Percentiles rank a stretch among this genome's conserved stretches.
Evolutionary conservation across 2,797 vertebrate genomes (phyloP).

Genomic region (Rhodeus uyekii): DNA sequence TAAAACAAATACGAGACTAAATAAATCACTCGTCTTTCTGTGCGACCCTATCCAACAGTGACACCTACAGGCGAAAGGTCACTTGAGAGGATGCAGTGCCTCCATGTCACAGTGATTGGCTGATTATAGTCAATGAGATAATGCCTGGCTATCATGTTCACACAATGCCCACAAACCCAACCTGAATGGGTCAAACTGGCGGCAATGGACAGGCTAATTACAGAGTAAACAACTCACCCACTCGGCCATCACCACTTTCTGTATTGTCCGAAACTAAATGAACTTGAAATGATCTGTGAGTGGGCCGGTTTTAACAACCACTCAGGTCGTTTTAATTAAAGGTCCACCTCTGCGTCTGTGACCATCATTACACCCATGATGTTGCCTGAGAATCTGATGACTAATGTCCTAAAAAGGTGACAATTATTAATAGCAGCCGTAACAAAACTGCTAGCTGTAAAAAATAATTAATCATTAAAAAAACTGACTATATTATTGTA

Average conservation of each 20-base stretch:
- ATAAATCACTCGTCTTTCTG: not conserved
- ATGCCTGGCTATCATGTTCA: conserved; percentile 21
- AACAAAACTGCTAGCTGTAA: not conserved
- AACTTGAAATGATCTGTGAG: conserved; percentile 31
- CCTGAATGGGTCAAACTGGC: conserved; percentile 6
- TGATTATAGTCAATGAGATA: conserved; percentile 16
- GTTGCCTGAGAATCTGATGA: conserved; percentile 23
- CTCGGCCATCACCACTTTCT: conserved; percentile 6
- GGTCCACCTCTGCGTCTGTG: conserved; percentile 9
- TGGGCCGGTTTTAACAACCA: conserved; percentile 19
- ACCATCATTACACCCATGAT: not conserved
- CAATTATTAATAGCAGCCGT: not conserved
- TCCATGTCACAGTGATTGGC: not conserved
- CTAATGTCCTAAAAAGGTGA: conserved; percentile 12
- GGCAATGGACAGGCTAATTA: conserved; percentile 10
- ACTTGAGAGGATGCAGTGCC: not conserved
- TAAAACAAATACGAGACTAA: conserved; percentile 3
- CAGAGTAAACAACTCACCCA: conserved; percentile 21
- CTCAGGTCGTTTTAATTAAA: conserved; percentile 14
- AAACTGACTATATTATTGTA: too few species aligned
- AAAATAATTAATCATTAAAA: too few species aligned
- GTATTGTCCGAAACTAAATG: conserved; percentile 1
- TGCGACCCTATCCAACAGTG: not conserved
- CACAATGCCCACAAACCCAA: not conserved
- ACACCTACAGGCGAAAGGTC: not conserved